Evolutionary conservation across 2,113 vertebrate genomes (phyloP), one percentile per base, ranked within the genome.

Genomic region (Arvicanthis niloticus): DNA sequence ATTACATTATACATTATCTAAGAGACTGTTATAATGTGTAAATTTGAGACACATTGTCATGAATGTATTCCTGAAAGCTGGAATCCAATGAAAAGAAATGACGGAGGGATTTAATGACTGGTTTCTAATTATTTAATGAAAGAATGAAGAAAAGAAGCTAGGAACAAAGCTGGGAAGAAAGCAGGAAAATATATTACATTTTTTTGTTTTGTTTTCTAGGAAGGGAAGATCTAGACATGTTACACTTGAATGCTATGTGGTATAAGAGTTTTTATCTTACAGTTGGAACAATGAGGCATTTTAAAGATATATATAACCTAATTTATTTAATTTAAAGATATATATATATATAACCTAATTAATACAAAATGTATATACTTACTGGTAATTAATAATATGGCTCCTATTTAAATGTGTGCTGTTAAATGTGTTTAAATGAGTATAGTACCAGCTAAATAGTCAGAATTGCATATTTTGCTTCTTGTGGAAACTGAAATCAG

Each of bases 401-500:
- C 73, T 93, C 12, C 22, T 77, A 76, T 21, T 94, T 76, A 90
- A 95, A 85, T 65, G 24, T 73, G 56, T 81, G 13, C 62, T 58
- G 21, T 51, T 68, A 56, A 15, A 15, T 56, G 15, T 56, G 53
- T 56, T 15, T 16, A 56, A 16, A 15, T 56, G 7, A 82, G 19
- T 60, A 53, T 29, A 21, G 67, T n/a, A 7, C 1, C 62, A 65
- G 24, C 24, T 31, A 78, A 93, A 75, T 48, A 67, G 15, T 70
- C 16, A 62, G 86, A 65, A 0, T 31, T 68, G 4, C 22, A 51
- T 17, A 42, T 4, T 48, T 81, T 4, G 0, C 21, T 58, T 93
- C 48, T 88, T 90, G 4, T 86, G 5, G 51, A 51, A 48, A 2
- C 7, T 86, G 26, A 5, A 73, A 1, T 26, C 31, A 88, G 7